A percentile compares a stretch with the other conserved stretches of the same genome.
phyloP scores from a whole-genome alignment of 1,140 invertebrate genomes.

The Anadara kagoshimensis region DNA sequence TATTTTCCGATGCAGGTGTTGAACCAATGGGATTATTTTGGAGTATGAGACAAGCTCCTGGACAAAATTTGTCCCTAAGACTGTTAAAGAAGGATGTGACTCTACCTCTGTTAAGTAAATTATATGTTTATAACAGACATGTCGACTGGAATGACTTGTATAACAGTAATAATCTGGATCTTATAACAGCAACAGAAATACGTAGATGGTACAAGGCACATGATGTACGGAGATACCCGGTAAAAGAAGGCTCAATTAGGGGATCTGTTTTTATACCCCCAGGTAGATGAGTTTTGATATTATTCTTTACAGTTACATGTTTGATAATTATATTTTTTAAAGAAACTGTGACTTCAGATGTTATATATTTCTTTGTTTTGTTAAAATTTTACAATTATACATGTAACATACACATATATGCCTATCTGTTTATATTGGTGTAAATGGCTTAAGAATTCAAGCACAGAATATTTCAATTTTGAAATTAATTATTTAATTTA shows the following conservation, averaged over 20 bases:
- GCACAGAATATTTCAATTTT: no score
- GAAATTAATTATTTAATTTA: no score
- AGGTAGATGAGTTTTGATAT: slow-evolving; percentile 12
- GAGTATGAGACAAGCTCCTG: slow-evolving; percentile 44
- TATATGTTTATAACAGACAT: slow-evolving; percentile 31
- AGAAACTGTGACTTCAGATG: no score
- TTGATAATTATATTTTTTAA: no score
- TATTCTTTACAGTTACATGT: background rate
- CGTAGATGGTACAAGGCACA: slow-evolving; percentile 35
- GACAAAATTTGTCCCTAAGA: slow-evolving; percentile 9
- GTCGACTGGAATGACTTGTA: slow-evolving; percentile 17
- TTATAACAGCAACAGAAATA: background rate
- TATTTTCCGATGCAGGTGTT: slow-evolving; percentile 27
- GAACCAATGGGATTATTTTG: slow-evolving; percentile 52
- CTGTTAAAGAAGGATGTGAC: slow-evolving; percentile 38
- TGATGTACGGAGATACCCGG: slow-evolving; percentile 32
- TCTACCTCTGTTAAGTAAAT: slow-evolving; percentile 16
- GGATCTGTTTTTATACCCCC: slow-evolving; percentile 44
- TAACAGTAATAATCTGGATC: background rate
- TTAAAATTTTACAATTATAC: no score
- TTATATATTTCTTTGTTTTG: no score
- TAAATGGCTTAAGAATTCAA: no score
- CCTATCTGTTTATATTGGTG: no score
- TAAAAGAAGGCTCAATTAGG: slow-evolving; percentile 39
- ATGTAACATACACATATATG: no score